These are phyloP conservation scores for Tenebrosternarchus preto DNA, from an alignment of 2,113 vertebrate genomes.

Conservation along the genomic window DNA sequence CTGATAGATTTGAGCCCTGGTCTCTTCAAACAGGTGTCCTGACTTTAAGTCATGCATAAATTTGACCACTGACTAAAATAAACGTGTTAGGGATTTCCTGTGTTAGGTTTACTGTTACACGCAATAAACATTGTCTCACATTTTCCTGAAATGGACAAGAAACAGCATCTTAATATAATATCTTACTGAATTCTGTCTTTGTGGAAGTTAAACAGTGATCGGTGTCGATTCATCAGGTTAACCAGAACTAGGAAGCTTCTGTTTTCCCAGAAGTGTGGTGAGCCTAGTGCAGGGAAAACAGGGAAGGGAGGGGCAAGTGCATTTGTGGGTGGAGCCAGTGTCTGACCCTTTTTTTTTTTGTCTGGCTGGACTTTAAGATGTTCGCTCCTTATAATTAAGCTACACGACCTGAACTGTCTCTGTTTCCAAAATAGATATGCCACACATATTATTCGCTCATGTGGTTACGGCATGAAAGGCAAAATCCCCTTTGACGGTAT, in stretches of 20 bases:
- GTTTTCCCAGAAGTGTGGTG: constrained; percentile 41
- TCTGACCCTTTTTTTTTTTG: neutral
- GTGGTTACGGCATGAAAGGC: constrained; percentile 23
- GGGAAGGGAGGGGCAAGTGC: constrained; percentile 6
- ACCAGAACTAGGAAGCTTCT: constrained; percentile 2
- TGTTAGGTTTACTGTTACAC: neutral
- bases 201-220: constrained; percentile 22
- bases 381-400: constrained; percentile 56
- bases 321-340: neutral
- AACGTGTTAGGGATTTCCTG: neutral
- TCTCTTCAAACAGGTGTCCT: neutral
- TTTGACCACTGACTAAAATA: neutral
- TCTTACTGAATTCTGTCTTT: neutral
- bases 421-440: constrained; percentile 48
- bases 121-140: neutral
- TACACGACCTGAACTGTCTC: constrained; percentile 34
- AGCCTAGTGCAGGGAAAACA: neutral
- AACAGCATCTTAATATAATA: neutral
- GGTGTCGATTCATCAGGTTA: neutral
- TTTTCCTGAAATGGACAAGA: constrained; percentile 10
- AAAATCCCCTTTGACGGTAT: constrained; percentile 5
- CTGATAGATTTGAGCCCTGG: neutral
- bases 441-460: neutral
- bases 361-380: constrained; percentile 8
- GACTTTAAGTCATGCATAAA: constrained; percentile 6